phyloP scores from a whole-genome alignment of 2,888 invertebrate species.

The Anthophora plumipes region DNA sequence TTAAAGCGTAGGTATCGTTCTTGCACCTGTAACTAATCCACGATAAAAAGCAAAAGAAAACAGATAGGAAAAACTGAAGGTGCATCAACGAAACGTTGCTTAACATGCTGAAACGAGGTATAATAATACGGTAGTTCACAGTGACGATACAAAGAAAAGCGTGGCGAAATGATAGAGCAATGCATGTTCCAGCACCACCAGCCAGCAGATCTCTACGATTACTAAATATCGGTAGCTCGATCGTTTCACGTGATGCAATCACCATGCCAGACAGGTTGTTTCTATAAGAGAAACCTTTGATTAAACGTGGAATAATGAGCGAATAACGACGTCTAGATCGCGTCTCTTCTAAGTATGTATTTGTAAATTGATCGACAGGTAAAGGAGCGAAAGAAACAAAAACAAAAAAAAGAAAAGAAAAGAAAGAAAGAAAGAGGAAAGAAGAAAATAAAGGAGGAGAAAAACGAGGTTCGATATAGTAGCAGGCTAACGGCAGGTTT shows the following conservation, averaged over 20 bases:
- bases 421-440: neutral
- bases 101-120: neutral
- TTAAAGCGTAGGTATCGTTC: neutral
- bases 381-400: neutral
- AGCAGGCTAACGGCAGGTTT: constrained; percentile 64
- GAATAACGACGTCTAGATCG: neutral
- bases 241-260: neutral
- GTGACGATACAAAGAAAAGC: constrained; percentile 2
- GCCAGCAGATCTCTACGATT: neutral
- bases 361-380: constrained; percentile 4
- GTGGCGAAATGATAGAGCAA: constrained; percentile 9
- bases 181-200: neutral
- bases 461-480: constrained; percentile 43
- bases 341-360: neutral
- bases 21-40: neutral
- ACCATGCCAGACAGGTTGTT: too few relatives aligned
- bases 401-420: neutral
- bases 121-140: neutral
- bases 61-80: too few relatives aligned
- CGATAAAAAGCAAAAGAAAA: neutral
- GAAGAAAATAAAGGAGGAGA: neutral
- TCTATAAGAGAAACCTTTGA: constrained; percentile 1
- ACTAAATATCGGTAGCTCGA: constrained; percentile 2
- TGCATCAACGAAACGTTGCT: neutral
- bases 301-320: neutral